phyloP scores from a whole-genome alignment of 2,888 invertebrate species.

The Chydorus sphaericus region DNA sequence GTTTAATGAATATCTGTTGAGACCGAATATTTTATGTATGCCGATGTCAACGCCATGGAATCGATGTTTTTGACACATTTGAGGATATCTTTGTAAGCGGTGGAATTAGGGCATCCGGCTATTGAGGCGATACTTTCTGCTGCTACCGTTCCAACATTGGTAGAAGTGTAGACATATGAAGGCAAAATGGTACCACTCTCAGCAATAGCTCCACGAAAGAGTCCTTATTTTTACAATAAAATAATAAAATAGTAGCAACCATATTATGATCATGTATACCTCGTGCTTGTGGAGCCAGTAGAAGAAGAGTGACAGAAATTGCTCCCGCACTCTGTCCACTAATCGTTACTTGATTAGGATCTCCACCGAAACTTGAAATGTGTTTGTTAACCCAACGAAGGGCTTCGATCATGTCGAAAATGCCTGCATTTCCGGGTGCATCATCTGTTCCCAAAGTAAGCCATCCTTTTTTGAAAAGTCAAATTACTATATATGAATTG shows the following conservation, averaged over 20 bases:
- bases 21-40: constrained; percentile 12
- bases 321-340: constrained; percentile 20
- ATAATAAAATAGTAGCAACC: background rate
- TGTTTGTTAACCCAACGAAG: constrained; percentile 20
- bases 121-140: constrained; percentile 29
- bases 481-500: background rate
- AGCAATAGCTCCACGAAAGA: constrained; percentile 19
- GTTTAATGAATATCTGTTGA: background rate
- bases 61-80: constrained; percentile 7
- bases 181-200: constrained; percentile 20
- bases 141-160: constrained; percentile 25
- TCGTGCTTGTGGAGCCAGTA: constrained; percentile 15
- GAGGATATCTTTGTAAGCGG: constrained; percentile 8
- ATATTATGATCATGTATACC: background rate
- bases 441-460: constrained; percentile 19
- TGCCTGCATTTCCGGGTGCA: constrained; percentile 21
- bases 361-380: constrained; percentile 19
- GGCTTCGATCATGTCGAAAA: constrained; percentile 27
- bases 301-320: constrained; percentile 17
- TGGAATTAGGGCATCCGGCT: constrained; percentile 26
- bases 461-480: constrained; percentile 14
- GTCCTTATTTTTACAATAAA: background rate
- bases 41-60: background rate
- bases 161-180: constrained; percentile 19
- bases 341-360: constrained; percentile 18